Evolutionary conservation across 2,888 invertebrate species (phyloP), one percentile per base, ranked within the genome.

Genomic region (Rutpela maculata): DNA sequence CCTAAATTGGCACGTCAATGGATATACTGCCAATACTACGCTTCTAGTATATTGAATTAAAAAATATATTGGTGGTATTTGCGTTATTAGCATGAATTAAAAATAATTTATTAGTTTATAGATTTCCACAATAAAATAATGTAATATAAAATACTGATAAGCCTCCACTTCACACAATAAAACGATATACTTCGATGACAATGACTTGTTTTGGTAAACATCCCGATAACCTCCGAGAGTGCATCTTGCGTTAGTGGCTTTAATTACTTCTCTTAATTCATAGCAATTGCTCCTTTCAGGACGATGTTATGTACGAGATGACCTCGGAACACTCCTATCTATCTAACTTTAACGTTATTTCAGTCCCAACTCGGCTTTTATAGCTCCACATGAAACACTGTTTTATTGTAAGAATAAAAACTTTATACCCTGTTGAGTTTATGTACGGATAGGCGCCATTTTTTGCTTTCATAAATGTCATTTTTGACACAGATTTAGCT

Each of bases 171-270:
- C 50, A 50, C 50, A 50, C 50, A 50, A 50, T 50, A 50, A n/a
- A 50, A n/a, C 50, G 15, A 50, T 50, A 50, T 12, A 17, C 18
- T 19, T 19, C 9, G 7, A 50, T 31, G 77, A 66, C 74, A 77
- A 77, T 74, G 77, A 73, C 77, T 69, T 66, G 65, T 77, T 66
- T 43, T 59, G 73, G 65, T 77, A 69, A 65, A 59, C 65, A 9
- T 18, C 15, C 65, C 26, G 77, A 77, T 77, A 77, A 77, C 77
- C 77, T 50, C 70, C 62, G 59, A 69, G 65, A 73, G 50, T 77
- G 77, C 77, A 77, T 69, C 69, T 66, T 43, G 76, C 55, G 55
- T 60, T 31, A 59, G 22, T 59, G 18, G 59, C 15, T 50, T 76
- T 71, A 71, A 71, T 76, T 63, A 76, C 66, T 76, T 76, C 55